phyloP scores from a whole-genome alignment of 1,140 invertebrate species.

The Philotrypesis tridentata region DNA sequence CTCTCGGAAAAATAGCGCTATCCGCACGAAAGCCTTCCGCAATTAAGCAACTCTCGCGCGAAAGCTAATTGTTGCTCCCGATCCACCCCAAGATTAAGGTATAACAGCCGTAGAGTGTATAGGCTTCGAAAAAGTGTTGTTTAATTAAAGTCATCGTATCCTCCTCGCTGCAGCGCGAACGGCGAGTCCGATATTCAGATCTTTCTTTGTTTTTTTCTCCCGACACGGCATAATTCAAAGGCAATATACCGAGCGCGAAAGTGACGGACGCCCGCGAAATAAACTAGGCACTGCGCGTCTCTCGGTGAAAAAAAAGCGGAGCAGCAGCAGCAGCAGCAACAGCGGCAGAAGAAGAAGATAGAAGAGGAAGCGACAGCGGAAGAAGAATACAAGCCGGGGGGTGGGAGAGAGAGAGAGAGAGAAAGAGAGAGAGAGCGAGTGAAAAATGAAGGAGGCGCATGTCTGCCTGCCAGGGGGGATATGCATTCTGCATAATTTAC shows the following conservation, averaged over 20 bases:
- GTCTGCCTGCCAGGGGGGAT: neutral
- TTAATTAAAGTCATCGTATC: neutral
- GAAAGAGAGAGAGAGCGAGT: neutral
- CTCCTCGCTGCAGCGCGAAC: neutral
- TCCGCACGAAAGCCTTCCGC: neutral
- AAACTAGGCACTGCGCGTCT: neutral
- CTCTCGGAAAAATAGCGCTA: neutral
- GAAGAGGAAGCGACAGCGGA: neutral
- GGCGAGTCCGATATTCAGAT: neutral
- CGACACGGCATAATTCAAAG: slow-evolving; percentile 9
- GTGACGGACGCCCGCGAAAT: neutral
- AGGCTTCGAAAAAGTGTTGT: neutral
- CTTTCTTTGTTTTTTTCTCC: neutral
- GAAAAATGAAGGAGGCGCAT: neutral
- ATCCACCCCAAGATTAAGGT: neutral
- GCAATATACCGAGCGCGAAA: neutral
- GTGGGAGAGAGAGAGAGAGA: neutral
- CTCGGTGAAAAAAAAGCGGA: neutral
- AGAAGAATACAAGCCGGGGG: slow-evolving; percentile 15
- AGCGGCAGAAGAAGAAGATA: neutral
- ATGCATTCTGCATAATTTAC: slow-evolving; percentile 37
- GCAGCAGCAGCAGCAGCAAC: no score
- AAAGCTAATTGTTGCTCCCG: neutral
- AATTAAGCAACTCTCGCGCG: neutral
- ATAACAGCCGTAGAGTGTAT: neutral